These are phyloP conservation scores for Ecliptopera silaceata DNA, from an alignment of 2,888 invertebrate species.

Conservation along the genomic window DNA sequence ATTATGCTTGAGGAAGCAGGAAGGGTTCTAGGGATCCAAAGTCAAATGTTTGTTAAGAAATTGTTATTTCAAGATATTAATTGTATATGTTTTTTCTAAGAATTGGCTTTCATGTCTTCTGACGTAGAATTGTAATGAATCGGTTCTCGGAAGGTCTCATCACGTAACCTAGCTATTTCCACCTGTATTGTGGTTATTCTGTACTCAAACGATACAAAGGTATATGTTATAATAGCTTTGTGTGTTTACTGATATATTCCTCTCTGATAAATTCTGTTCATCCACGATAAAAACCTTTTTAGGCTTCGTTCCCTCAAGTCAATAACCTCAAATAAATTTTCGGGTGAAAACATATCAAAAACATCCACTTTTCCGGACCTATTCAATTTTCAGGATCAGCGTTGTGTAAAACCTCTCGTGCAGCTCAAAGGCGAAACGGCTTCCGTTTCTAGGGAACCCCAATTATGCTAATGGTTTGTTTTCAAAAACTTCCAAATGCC, in stretches of 20 bases:
- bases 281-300: background rate
- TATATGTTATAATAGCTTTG: too few relatives aligned
- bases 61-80: too few relatives aligned
- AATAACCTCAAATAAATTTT: constrained; percentile 3
- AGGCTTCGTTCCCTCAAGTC: background rate
- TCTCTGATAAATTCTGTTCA: background rate
- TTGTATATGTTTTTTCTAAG: too few relatives aligned
- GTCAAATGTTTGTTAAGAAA: too few relatives aligned
- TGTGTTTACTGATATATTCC: too few relatives aligned
- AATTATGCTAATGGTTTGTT: constrained; percentile 30
- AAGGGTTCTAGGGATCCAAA: background rate
- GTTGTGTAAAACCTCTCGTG: constrained; percentile 18
- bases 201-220: too few relatives aligned
- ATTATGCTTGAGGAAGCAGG: background rate
- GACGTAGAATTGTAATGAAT: too few relatives aligned
- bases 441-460: constrained; percentile 23
- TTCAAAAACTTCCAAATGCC: constrained; percentile 24
- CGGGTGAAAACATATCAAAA: background rate
- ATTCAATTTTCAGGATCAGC: constrained; percentile 16
- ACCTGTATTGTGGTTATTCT: too few relatives aligned
- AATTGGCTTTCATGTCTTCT: too few relatives aligned
- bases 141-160: too few relatives aligned
- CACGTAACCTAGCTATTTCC: too few relatives aligned
- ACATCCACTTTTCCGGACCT: constrained; percentile 10
- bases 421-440: constrained; percentile 19